Evolutionary conservation across 2,888 invertebrate species (phyloP).

Genomic region (Eupithecia centaureata): DNA sequence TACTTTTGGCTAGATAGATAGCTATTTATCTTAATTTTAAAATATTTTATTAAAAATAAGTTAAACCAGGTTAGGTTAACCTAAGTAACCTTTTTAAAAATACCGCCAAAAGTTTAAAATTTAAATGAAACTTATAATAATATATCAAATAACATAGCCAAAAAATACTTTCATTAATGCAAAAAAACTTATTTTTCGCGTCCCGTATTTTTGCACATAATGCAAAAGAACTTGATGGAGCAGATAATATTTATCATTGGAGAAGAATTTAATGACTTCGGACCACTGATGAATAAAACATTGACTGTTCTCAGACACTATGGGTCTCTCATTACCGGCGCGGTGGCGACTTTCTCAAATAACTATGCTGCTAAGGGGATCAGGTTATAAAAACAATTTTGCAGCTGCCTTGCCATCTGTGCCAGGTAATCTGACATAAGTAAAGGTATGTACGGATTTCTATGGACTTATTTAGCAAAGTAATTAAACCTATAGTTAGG

Average conservation of each 20-base stretch:
- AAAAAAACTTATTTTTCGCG: no score
- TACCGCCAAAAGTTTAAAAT: no score
- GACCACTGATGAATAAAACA: slow-evolving; percentile 28
- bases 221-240: not conserved
- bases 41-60: no score
- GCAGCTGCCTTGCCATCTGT: slow-evolving; percentile 17
- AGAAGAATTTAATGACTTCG: slow-evolving; percentile 22
- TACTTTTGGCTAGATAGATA: no score
- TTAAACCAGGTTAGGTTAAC: no score
- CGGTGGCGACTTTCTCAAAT: slow-evolving; percentile 43
- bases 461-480: not conserved
- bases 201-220: not conserved
- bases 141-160: not conserved
- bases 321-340: slow-evolving; percentile 24
- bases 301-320: slow-evolving; percentile 29
- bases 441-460: slow-evolving; percentile 4
- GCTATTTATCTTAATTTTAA: not conserved
- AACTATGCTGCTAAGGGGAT: slow-evolving; percentile 36
- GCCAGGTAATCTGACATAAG: slow-evolving; percentile 9
- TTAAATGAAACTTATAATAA: no score
- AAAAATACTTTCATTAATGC: no score
- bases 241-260: slow-evolving; percentile 13
- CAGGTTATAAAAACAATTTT: slow-evolving; percentile 36
- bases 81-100: no score
- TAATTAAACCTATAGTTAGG: not conserved